Percentiles rank a stretch among this genome's conserved stretches.
These are phyloP conservation scores for Seira sanloemensis DNA, from an alignment of 2,888 invertebrate species.

Conservation along the genomic window DNA sequence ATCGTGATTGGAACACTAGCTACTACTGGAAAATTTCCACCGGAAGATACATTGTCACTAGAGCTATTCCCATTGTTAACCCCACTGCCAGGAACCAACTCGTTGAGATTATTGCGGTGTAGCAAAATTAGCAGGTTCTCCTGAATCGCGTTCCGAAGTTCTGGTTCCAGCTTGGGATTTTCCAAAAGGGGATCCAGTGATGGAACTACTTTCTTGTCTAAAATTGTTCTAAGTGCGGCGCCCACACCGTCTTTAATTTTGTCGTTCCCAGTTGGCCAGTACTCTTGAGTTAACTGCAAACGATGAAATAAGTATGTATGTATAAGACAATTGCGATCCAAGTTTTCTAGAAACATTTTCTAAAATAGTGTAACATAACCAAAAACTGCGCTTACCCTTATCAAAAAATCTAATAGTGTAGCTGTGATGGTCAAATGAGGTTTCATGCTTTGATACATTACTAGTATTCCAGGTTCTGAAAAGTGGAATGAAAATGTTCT, in stretches of 20 bases:
- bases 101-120: neutral
- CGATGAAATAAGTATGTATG: conserved; percentile 17
- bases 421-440: conserved; percentile 94
- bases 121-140: conserved; percentile 79
- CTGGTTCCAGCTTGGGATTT: conserved; percentile 90
- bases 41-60: conserved; percentile 23
- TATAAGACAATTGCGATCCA: neutral
- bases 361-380: no score
- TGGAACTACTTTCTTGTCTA: conserved; percentile 94
- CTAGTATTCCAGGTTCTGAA: conserved; percentile 91
- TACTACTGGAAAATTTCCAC: conserved; percentile 16
- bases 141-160: conserved; percentile 87
- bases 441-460: conserved; percentile 95
- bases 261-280: conserved; percentile 86
- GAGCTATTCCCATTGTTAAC: conserved; percentile 45
- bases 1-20: conserved; percentile 24
- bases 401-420: conserved; percentile 92
- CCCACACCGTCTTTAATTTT: conserved; percentile 89
- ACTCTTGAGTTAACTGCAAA: conserved; percentile 88
- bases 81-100: neutral
- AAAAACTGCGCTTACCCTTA: conserved; percentile 80
- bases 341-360: no score
- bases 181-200: conserved; percentile 91
- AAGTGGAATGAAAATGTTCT: conserved; percentile 47
- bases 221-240: conserved; percentile 88